Evolutionary conservation across 2,113 vertebrate species (phyloP).

Genomic region (Recurvirostra avosetta): DNA sequence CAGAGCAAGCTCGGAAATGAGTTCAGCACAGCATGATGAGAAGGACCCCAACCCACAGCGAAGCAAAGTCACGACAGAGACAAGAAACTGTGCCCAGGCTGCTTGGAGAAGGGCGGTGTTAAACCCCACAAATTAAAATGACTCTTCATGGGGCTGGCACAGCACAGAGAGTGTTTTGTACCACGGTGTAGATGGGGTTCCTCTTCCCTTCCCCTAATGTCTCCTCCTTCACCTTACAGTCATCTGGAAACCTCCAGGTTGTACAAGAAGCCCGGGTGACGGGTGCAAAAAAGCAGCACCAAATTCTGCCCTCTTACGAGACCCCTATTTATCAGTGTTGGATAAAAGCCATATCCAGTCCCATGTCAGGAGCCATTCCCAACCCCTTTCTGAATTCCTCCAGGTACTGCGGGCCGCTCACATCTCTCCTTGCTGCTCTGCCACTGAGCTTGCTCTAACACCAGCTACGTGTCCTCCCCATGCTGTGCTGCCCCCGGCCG

Average conservation of each 20-base stretch:
- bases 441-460: not conserved
- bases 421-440: not conserved
- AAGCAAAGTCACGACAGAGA: not conserved
- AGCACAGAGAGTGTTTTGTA: not conserved
- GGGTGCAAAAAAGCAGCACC: not conserved
- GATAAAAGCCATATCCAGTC: not conserved
- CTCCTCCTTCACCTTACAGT: not conserved
- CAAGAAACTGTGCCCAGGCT: not conserved
- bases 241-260: not conserved
- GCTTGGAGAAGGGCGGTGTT: not conserved
- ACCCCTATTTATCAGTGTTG: not conserved
- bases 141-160: not conserved
- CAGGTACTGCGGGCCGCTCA: not conserved
- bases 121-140: not conserved
- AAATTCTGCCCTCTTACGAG: not conserved
- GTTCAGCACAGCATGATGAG: constrained; percentile 34
- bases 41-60: not conserved
- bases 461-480: not conserved
- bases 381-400: not conserved
- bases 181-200: not conserved
- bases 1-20: constrained; percentile 13
- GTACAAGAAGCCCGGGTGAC: not conserved
- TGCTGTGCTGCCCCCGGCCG: not conserved
- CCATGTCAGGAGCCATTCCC: not conserved
- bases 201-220: constrained; percentile 1